Percentiles rank a stretch among this genome's conserved stretches.
Evolutionary conservation across 2,113 vertebrate species (phyloP).

Genomic region (Orientallactaga bullata): DNA sequence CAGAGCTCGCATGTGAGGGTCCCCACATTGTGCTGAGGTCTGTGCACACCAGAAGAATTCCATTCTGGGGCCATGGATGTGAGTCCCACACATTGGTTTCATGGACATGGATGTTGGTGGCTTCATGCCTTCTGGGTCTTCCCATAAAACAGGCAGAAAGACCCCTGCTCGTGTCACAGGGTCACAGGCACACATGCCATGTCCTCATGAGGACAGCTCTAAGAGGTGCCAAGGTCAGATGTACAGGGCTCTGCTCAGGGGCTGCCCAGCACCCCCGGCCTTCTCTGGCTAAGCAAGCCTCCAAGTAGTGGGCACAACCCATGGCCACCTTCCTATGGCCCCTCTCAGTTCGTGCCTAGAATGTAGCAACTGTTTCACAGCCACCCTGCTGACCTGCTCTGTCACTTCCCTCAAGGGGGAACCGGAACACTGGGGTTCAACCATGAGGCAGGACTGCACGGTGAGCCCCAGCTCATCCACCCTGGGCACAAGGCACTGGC

Average conservation of each 20-base stretch:
- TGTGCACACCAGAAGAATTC: accelerated
- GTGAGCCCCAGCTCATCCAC: accelerated
- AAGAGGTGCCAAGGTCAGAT: not conserved
- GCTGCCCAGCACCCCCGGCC: accelerated
- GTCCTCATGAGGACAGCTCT: accelerated
- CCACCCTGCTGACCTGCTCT: not conserved
- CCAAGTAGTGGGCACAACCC: not conserved
- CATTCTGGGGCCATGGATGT: not conserved
- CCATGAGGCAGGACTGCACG: accelerated
- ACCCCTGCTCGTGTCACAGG: not conserved
- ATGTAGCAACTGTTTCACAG: accelerated
- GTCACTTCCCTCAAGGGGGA: too few relatives aligned
- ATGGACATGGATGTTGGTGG: not conserved
- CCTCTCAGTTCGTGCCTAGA: not conserved
- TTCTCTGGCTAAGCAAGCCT: too few relatives aligned
- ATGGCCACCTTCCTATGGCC: not conserved
- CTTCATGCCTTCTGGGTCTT: not conserved
- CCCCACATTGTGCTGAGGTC: not conserved
- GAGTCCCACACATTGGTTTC: not conserved
- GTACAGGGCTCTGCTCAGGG: not conserved
- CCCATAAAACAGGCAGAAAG: not conserved
- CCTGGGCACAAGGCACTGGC: accelerated
- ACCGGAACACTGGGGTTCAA: accelerated
- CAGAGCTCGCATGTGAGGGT: too few relatives aligned
- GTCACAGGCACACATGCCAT: not conserved